These are phyloP conservation scores for Hydractinia echinata DNA, from an alignment of 30 jellyfish, hydroid and myxozoan genomes.

Conservation along the genomic window DNA sequence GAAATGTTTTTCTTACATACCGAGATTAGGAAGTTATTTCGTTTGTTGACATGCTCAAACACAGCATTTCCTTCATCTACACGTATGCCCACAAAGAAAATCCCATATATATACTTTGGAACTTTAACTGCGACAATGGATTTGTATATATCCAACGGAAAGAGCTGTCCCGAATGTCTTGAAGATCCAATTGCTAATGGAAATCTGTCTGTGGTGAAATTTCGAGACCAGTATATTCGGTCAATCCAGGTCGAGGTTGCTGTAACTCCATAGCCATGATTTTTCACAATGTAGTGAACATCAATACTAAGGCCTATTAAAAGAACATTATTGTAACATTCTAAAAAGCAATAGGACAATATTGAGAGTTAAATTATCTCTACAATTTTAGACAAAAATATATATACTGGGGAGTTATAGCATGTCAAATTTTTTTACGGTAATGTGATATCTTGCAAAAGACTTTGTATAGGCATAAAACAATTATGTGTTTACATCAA, in stretches of 20 bases:
- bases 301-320: neutral
- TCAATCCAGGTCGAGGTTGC: conserved; percentile 15
- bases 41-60: neutral
- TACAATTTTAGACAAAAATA: no score
- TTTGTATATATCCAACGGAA: conserved; percentile 9
- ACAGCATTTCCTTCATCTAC: neutral
- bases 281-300: conserved; percentile 16
- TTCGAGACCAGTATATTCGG: neutral
- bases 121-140: neutral
- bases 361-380: no score
- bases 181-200: neutral
- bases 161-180: neutral
- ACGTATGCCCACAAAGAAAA: neutral
- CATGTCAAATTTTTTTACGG: no score
- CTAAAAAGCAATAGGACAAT: neutral
- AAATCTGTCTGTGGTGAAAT: neutral
- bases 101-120: conserved; percentile 17
- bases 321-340: neutral
- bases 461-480: no score
- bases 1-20: no score
- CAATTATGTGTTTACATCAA: no score
- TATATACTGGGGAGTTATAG: no score
- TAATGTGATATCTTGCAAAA: no score
- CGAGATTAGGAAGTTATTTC: conserved; percentile 3
- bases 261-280: conserved; percentile 16